Evolutionary conservation across 1,140 invertebrate species (phyloP).

Genomic region (Condylostylus longicornis): DNA sequence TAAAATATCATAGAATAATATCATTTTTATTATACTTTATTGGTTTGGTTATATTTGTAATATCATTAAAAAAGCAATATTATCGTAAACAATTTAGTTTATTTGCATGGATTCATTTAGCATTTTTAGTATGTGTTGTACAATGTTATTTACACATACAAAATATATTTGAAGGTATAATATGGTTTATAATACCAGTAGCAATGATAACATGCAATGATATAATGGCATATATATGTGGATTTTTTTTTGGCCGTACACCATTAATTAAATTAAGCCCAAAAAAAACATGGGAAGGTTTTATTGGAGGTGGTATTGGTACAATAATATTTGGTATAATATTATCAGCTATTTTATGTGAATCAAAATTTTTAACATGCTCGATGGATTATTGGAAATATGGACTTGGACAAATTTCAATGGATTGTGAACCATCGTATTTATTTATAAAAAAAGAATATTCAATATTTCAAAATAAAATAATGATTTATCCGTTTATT

Average conservation of each 20-base stretch:
- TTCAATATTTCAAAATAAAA: constrained; percentile 41
- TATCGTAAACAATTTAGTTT: constrained; percentile 97
- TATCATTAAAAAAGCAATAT: constrained; percentile 91
- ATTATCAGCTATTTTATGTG: constrained; percentile 74
- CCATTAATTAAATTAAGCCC: constrained; percentile 98
- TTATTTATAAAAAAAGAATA: constrained; percentile 81
- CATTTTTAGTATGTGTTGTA: constrained; percentile 89
- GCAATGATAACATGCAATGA: constrained; percentile 99
- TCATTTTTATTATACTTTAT: constrained; percentile 92
- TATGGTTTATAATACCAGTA: constrained; percentile 94
- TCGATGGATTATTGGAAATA: constrained; percentile 85
- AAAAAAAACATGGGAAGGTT: constrained; percentile 98
- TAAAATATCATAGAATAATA: constrained; percentile 95
- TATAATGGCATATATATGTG: constrained; percentile 99
- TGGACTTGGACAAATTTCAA: constrained; percentile 65
- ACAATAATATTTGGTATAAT: constrained; percentile 81
- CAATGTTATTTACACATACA: constrained; percentile 97
- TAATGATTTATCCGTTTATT: constrained; percentile 88
- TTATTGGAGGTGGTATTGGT: constrained; percentile 90
- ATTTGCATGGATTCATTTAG: constrained; percentile 98
- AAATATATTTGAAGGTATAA: constrained; percentile 90
- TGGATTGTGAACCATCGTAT: constrained; percentile 81
- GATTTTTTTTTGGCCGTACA: constrained; percentile 98
- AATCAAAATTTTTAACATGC: constrained; percentile 89
- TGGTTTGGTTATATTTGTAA: constrained; percentile 96